Evolutionary conservation across 2,888 invertebrate genomes (phyloP).

Genomic region (Osmoderma eremita): DNA sequence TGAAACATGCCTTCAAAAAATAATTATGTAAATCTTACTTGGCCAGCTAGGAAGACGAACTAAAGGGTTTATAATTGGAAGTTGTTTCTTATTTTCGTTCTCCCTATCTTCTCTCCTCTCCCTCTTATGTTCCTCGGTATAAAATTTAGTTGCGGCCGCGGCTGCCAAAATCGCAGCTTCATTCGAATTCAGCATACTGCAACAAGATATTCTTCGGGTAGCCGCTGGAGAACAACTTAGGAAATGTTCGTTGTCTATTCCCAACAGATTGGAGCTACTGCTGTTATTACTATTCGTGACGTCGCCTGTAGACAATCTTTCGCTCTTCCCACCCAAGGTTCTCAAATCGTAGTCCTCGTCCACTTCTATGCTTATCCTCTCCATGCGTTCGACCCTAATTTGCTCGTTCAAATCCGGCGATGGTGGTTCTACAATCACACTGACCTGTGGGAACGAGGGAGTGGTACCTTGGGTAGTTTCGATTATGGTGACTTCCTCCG

Average conservation of each 20-base stretch:
- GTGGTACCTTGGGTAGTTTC: slow-evolving; percentile 23
- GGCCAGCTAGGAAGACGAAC: slow-evolving; percentile 91
- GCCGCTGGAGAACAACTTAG: slow-evolving; percentile 84
- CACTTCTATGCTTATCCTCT: slow-evolving; percentile 58
- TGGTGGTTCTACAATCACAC: slow-evolving; percentile 80
- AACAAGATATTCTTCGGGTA: slow-evolving; percentile 89
- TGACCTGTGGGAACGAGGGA: slow-evolving; percentile 69
- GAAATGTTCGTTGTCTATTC: slow-evolving; percentile 73
- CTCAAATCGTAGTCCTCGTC: slow-evolving; percentile 58
- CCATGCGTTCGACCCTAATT: slow-evolving; percentile 55
- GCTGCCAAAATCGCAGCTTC: slow-evolving; percentile 71
- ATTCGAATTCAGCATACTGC: slow-evolving; percentile 83
- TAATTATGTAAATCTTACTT: slow-evolving; percentile 65
- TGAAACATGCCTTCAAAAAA: not conserved
- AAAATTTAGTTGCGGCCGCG: slow-evolving; percentile 69
- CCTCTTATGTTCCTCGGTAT: slow-evolving; percentile 61
- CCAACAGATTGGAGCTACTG: slow-evolving; percentile 48
- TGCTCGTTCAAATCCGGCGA: slow-evolving; percentile 76
- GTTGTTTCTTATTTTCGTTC: slow-evolving; percentile 70
- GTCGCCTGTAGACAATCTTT: slow-evolving; percentile 59
- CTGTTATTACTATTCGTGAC: slow-evolving; percentile 60
- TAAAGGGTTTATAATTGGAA: slow-evolving; percentile 91
- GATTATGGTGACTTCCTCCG: slow-evolving; percentile 41
- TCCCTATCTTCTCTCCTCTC: slow-evolving; percentile 61
- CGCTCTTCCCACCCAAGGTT: slow-evolving; percentile 57